These are phyloP conservation scores for Tethya wilhelma DNA, from an alignment of 37 sponge, comb jelly and placozoan genomes.

Conservation along the genomic window DNA sequence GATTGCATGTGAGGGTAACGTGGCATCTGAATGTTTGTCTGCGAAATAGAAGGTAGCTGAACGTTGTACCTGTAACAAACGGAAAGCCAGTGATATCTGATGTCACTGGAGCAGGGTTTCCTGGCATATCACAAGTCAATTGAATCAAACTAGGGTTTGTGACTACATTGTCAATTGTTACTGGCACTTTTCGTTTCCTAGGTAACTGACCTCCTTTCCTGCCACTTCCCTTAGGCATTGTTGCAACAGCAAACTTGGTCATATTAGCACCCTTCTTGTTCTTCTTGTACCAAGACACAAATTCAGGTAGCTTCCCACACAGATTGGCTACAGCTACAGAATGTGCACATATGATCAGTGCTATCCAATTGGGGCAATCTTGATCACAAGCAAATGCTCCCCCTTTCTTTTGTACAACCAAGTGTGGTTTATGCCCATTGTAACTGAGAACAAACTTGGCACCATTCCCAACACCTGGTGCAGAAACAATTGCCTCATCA, in stretches of 20 bases:
- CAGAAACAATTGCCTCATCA: constrained; percentile 28
- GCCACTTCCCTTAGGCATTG: constrained; percentile 17
- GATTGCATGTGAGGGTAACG: neutral
- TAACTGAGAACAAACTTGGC: constrained; percentile 29
- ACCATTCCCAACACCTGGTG: constrained; percentile 31
- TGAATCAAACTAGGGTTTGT: neutral
- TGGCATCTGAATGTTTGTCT: neutral
- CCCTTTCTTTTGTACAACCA: neutral
- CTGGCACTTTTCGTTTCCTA: neutral
- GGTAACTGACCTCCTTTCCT: neutral
- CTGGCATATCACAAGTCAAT: too few relatives aligned
- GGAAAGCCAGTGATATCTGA: too few relatives aligned
- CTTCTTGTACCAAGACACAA: neutral
- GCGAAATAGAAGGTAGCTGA: neutral
- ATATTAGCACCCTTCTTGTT: neutral
- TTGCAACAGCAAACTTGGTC: constrained; percentile 24
- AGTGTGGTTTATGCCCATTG: constrained; percentile 7
- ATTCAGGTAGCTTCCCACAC: neutral
- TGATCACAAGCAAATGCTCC: neutral
- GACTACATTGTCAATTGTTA: neutral
- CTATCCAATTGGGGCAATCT: neutral
- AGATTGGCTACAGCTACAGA: constrained; percentile 9
- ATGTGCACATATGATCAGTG: constrained; percentile 9
- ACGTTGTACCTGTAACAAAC: too few relatives aligned
- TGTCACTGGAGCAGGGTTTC: too few relatives aligned